Evolutionary conservation across 2,888 invertebrate species (phyloP).

Genomic region (Sinelater perroti): DNA sequence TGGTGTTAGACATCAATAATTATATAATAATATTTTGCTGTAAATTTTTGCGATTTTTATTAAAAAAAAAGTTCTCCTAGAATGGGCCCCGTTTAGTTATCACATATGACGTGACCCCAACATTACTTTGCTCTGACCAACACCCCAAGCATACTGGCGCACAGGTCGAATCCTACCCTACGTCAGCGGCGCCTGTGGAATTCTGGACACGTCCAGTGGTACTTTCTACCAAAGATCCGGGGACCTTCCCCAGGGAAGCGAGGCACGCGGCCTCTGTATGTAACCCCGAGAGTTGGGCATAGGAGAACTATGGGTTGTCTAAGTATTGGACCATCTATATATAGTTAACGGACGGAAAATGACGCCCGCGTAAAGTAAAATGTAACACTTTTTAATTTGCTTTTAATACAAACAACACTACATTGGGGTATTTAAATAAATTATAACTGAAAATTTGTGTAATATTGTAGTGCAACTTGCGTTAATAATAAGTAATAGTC

Average conservation of each 20-base stretch:
- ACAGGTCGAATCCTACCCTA: conserved; percentile 52
- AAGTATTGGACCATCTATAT: too few relatives aligned
- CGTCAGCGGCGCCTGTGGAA: conserved; percentile 54
- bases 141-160: conserved; percentile 50
- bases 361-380: background rate
- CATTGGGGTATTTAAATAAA: too few relatives aligned
- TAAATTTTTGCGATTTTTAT: too few relatives aligned
- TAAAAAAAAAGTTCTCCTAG: conserved; percentile 54
- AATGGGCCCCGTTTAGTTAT: conserved; percentile 58
- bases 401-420: too few relatives aligned
- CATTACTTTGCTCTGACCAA: conserved; percentile 58
- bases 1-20: too few relatives aligned
- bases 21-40: too few relatives aligned
- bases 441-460: too few relatives aligned
- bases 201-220: conserved; percentile 57
- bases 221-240: conserved; percentile 65
- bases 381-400: background rate
- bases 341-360: background rate
- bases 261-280: conserved; percentile 59
- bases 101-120: conserved; percentile 43
- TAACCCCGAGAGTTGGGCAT: conserved; percentile 47
- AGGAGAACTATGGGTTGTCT: conserved; percentile 28
- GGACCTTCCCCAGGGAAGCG: conserved; percentile 64
- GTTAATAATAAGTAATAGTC: too few relatives aligned
- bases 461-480: too few relatives aligned